Evolutionary conservation across 2,113 vertebrate genomes (phyloP).

Genomic region (Copsychus sechellarum): DNA sequence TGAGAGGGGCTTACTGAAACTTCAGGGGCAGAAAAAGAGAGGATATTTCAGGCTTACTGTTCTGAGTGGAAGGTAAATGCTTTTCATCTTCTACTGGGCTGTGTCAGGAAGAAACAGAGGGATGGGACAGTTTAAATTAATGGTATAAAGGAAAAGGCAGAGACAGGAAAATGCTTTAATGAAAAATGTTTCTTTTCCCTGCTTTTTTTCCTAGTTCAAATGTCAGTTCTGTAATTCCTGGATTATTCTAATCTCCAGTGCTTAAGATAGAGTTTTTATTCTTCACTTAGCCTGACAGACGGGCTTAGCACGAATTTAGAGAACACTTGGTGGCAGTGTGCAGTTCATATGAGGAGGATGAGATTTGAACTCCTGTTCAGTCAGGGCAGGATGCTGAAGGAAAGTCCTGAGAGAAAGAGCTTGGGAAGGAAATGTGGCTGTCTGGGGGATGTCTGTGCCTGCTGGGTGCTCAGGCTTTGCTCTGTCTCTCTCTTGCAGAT

Average conservation of each 20-base stretch:
- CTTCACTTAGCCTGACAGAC: not conserved
- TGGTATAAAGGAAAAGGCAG: not conserved
- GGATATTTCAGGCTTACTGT: not conserved
- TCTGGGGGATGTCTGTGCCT: not conserved
- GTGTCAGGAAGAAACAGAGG: not conserved
- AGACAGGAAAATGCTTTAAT: not conserved
- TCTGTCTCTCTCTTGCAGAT: conserved; percentile 75
- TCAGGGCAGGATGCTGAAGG: not conserved
- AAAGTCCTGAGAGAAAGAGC: not conserved
- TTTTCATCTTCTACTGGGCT: not conserved
- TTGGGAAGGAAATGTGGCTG: not conserved
- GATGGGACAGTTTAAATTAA: not conserved
- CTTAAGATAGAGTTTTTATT: not conserved
- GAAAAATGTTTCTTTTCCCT: not conserved
- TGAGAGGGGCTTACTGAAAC: not conserved
- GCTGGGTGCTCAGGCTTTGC: not conserved
- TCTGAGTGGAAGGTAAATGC: not conserved
- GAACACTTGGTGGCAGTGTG: not conserved
- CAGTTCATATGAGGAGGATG: not conserved
- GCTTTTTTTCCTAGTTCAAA: not conserved
- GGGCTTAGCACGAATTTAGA: not conserved
- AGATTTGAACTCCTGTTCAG: not conserved
- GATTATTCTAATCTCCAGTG: not conserved
- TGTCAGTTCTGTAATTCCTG: not conserved
- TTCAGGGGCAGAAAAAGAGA: not conserved